phyloP scores from a whole-genome alignment of 92 coral and sea anemone species.

The Bergia sp. region DNA sequence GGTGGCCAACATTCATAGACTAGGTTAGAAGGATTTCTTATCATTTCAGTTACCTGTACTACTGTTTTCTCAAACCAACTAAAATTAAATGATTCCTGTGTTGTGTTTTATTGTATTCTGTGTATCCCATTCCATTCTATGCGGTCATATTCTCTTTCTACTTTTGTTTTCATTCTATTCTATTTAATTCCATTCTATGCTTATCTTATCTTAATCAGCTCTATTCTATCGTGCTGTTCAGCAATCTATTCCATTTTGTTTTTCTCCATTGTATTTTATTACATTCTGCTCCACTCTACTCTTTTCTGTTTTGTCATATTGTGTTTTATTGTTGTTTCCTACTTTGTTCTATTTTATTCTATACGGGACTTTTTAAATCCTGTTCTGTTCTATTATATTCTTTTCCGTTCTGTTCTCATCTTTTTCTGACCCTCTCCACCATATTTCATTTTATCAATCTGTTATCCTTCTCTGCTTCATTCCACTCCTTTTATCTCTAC shows the following conservation, averaged over 20 bases:
- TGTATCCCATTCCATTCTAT: neutral
- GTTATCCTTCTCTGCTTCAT: neutral
- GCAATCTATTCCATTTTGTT: neutral
- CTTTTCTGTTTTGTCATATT: neutral
- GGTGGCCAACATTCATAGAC: slow-evolving; percentile 91
- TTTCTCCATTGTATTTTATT: neutral
- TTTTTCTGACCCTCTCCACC: neutral
- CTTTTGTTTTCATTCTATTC: neutral
- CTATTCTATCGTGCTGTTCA: too few species aligned
- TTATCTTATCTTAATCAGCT: too few species aligned
- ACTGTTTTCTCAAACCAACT: neutral
- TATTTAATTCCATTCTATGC: neutral
- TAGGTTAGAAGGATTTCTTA: slow-evolving; percentile 60
- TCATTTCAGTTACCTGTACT: neutral
- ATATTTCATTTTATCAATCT: neutral
- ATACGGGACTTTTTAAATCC: neutral
- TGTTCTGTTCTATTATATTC: neutral
- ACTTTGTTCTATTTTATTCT: neutral
- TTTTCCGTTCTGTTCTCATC: neutral
- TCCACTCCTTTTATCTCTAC: neutral
- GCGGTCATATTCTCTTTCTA: neutral
- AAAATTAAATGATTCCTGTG: neutral
- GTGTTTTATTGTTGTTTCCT: too few species aligned
- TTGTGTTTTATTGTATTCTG: too few species aligned
- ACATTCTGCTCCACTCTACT: neutral